phyloP scores from a whole-genome alignment of 2,888 invertebrate species.

The Heliconius sara region DNA sequence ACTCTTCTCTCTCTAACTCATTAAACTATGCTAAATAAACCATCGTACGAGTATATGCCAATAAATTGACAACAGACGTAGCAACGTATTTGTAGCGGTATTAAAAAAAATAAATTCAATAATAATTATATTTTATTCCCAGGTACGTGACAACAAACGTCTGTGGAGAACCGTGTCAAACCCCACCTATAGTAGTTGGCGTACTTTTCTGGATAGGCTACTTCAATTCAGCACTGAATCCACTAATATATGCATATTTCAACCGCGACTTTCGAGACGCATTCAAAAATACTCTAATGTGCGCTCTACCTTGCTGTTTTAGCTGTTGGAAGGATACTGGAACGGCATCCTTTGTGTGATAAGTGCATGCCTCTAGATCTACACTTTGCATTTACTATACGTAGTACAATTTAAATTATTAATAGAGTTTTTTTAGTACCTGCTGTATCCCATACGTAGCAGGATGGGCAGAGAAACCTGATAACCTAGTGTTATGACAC shows the following conservation, averaged over 20 bases:
- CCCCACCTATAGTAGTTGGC: conserved; percentile 93
- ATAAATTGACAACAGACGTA: not conserved
- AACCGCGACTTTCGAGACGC: conserved; percentile 98
- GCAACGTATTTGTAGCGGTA: not conserved
- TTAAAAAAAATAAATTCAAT: not conserved
- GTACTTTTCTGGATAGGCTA: conserved; percentile 99
- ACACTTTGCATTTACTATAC: conserved; percentile 19
- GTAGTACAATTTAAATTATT: conserved; percentile 22
- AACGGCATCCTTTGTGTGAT: conserved; percentile 83
- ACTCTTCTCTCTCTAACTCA: too few relatives aligned
- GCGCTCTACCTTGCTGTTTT: conserved; percentile 93
- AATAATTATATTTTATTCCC: conserved; percentile 49
- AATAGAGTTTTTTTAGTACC: not conserved
- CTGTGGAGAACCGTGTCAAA: conserved; percentile 92
- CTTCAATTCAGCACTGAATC: conserved; percentile 97
- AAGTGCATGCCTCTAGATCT: conserved; percentile 20
- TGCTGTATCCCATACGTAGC: too few relatives aligned
- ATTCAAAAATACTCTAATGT: conserved; percentile 95
- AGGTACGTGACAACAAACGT: conserved; percentile 94
- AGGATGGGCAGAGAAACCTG: too few relatives aligned
- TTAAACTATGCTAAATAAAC: not conserved
- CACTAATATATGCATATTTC: conserved; percentile 97
- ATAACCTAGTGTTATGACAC: too few relatives aligned
- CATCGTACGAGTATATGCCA: not conserved
- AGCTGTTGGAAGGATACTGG: conserved; percentile 88